These are phyloP conservation scores for Falco rusticolus DNA, from an alignment of 2,797 vertebrate genomes.

Conservation along the genomic window DNA sequence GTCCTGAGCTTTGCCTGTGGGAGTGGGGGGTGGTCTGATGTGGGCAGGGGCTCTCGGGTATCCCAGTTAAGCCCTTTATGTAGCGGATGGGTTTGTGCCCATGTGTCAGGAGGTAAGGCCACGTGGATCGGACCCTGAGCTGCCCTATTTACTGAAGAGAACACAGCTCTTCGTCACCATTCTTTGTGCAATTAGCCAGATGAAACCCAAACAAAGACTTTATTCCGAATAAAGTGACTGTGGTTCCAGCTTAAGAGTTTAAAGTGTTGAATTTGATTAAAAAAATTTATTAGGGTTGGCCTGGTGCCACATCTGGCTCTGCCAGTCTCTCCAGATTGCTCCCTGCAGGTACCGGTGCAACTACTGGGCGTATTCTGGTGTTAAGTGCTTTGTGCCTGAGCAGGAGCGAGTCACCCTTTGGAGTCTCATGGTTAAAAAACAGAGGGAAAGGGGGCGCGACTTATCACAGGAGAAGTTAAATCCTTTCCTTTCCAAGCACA, in stretches of 20 bases:
- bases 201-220: not conserved
- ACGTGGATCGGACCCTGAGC: not conserved
- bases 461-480: not conserved
- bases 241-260: not conserved
- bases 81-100: not conserved
- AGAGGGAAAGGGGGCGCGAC: not conserved
- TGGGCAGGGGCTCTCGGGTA: not conserved
- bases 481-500: not conserved
- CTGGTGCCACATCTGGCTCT: not conserved
- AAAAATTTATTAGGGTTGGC: not conserved
- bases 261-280: not conserved
- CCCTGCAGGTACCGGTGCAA: not conserved
- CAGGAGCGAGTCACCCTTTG: not conserved
- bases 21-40: not conserved
- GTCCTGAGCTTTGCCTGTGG: not conserved
- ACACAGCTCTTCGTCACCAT: not conserved
- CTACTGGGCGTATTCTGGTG: not conserved
- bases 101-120: not conserved
- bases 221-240: not conserved
- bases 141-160: not conserved
- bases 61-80: not conserved
- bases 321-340: not conserved
- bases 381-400: not conserved
- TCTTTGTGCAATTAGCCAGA: not conserved
- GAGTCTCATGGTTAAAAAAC: too few species aligned